Base-by-base conservation (phyloP, 2,797 vertebrate genomes). In the Lepus townsendii region DNA sequence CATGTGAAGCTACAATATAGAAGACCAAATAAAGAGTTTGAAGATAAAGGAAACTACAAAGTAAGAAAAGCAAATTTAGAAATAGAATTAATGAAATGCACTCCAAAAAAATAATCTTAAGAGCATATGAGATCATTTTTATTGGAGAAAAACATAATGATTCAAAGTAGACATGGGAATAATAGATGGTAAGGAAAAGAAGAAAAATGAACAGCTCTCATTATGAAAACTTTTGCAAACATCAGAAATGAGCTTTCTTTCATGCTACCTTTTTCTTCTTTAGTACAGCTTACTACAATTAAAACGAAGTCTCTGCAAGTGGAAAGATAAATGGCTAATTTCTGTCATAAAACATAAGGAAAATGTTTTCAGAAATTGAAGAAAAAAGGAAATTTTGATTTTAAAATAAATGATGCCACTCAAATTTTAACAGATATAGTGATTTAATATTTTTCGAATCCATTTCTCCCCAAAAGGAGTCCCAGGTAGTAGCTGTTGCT, bases 21-120 rank as follows among this genome's bases (percentile, higher is more conserved):
- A 63, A 32, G 10, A 92, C 7, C 42, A 90, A 82, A 94, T 16
- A 57, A 92, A 32, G 17, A 62, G 4, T 75, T 30, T 79, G 4
- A 26, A 69, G 38, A 91, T n/a, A 77, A 68, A 90, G 13, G 54
- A 93, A 38, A 26, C 26, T 76, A 50, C 16, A 57, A 92, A 85
- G 19, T 83, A 94, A 95, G 73, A 79, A 95, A 96, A 84, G 13
- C 69, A 88, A 63, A 88, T 77, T 38, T 86, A 89, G 50, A 83
- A 66, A 71, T 9, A 69, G 30, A 27, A 90, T 79, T 77, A 91
- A 78, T 78, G 50, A 65, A 75, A 90, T 22, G 32, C 30, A 85
- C 22, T 9, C 69, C 52, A 68, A 71, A 57, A 57, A 93, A 83
- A 24, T 1, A 54, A 54, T 47, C 32, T 47, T 77, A 73, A 50